Conservation (phyloP, 2,113 vertebrate genomes). For the Oryzias celebensis region DNA sequence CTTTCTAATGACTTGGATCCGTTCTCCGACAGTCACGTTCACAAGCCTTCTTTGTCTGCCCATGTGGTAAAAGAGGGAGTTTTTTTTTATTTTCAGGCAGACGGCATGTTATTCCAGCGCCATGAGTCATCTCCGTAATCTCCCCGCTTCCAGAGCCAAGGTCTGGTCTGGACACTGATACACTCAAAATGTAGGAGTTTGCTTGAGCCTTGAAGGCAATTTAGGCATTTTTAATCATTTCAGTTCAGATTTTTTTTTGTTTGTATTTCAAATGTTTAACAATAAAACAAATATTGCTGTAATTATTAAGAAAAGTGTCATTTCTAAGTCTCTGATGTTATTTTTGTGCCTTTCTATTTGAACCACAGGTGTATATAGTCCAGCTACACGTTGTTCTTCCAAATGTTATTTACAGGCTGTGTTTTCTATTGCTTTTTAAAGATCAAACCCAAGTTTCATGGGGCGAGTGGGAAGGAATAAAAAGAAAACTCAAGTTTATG, state of each 20-base stretch:
- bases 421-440: not conserved
- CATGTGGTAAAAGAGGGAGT: constrained; percentile 34
- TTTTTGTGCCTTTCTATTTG: too few species aligned
- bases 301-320: too few species aligned
- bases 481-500: constrained; percentile 7
- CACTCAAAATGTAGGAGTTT: constrained; percentile 16
- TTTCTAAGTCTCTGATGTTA: not conserved
- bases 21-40: constrained; percentile 17
- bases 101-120: constrained; percentile 43
- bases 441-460: not conserved
- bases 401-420: not conserved
- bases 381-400: not conserved
- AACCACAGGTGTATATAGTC: not conserved
- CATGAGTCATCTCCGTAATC: constrained; percentile 49
- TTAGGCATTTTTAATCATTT: too few species aligned
- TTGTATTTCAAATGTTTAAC: too few species aligned
- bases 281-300: too few species aligned
- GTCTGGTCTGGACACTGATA: constrained; percentile 18
- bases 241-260: too few species aligned
- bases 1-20: constrained; percentile 1
- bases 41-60: constrained; percentile 52
- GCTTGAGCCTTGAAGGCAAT: not conserved
- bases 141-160: constrained; percentile 29
- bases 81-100: constrained; percentile 22
- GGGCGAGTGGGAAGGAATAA: constrained; percentile 15